phyloP scores from a whole-genome alignment of 2,888 invertebrate species.

The Aphelenchoides bicaudatus region DNA sequence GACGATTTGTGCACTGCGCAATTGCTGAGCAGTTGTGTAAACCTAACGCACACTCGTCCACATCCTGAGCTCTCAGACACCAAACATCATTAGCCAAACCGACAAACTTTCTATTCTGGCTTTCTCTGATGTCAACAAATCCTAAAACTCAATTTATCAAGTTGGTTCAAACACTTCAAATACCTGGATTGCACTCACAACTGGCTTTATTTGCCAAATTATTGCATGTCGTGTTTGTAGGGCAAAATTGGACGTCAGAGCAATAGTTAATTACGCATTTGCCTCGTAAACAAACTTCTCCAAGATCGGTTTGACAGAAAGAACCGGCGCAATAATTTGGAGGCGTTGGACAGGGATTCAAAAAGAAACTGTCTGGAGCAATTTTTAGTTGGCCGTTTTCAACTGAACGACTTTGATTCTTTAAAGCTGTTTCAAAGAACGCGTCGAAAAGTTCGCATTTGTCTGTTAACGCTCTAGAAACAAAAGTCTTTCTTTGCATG shows the following conservation, averaged over 20 bases:
- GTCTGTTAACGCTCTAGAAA: too few species aligned
- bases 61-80: slow-evolving; percentile 35
- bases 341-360: slow-evolving; percentile 40
- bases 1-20: slow-evolving; percentile 52
- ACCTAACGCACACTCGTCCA: slow-evolving; percentile 55
- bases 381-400: slow-evolving; percentile 37
- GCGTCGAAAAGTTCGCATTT: slow-evolving; percentile 22
- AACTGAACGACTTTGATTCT: slow-evolving; percentile 15
- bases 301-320: slow-evolving; percentile 50
- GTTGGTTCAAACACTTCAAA: neutral
- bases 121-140: slow-evolving; percentile 46
- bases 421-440: neutral
- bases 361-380: slow-evolving; percentile 39
- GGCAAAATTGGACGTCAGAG: slow-evolving; percentile 71
- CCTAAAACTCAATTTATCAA: slow-evolving; percentile 14
- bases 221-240: slow-evolving; percentile 82
- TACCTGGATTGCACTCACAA: slow-evolving; percentile 45
- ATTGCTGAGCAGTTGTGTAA: slow-evolving; percentile 54
- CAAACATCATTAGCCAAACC: slow-evolving; percentile 15
- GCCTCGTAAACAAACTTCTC: slow-evolving; percentile 56
- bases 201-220: slow-evolving; percentile 68
- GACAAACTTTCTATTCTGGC: slow-evolving; percentile 12
- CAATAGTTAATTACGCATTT: slow-evolving; percentile 44
- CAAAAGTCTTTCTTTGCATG: too few species aligned
- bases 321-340: slow-evolving; percentile 39